A percentile compares a stretch with the other conserved stretches of the same genome.
Conservation (phyloP, 1,140 invertebrate species). For the Linepithema humile region DNA sequence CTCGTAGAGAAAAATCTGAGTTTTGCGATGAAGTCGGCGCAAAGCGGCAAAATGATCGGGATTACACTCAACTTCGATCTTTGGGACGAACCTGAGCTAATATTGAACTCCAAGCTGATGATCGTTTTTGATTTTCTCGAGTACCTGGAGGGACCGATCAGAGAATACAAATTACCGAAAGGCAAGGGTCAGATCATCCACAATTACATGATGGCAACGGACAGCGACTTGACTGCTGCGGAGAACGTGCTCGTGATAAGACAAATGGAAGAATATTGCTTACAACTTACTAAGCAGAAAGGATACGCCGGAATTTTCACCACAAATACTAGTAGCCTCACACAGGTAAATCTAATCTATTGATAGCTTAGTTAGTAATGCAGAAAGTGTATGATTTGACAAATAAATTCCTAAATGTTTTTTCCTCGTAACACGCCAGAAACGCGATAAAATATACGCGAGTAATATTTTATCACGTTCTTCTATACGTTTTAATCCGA, state of each 20-base stretch:
- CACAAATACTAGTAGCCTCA: conserved; percentile 93
- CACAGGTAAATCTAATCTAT: conserved; percentile 86
- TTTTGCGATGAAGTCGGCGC: conserved; percentile 86
- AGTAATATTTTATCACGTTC: too few species aligned
- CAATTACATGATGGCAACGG: conserved; percentile 94
- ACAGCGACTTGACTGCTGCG: conserved; percentile 85
- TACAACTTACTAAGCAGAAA: conserved; percentile 87
- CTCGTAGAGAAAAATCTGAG: conserved; percentile 89
- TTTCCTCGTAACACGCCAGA: too few species aligned
- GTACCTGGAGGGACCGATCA: conserved; percentile 89
- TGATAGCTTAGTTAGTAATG: conserved; percentile 3
- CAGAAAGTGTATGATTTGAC: too few species aligned
- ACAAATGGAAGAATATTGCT: conserved; percentile 90
- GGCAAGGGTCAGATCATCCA: conserved; percentile 90
- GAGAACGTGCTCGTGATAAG: conserved; percentile 92
- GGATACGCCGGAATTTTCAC: conserved; percentile 91
- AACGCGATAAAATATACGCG: too few species aligned
- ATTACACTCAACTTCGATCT: conserved; percentile 92
- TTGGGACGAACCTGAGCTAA: conserved; percentile 90
- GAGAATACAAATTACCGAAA: conserved; percentile 86
- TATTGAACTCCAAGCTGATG: conserved; percentile 87
- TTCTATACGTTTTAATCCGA: too few species aligned
- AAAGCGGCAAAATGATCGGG: conserved; percentile 84
- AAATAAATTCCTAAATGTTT: too few species aligned
- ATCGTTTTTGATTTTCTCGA: conserved; percentile 93